A percentile compares a stretch with the other conserved stretches of the same genome.
Conservation (phyloP, 2,888 invertebrate genomes). For the Noctua janthe region DNA sequence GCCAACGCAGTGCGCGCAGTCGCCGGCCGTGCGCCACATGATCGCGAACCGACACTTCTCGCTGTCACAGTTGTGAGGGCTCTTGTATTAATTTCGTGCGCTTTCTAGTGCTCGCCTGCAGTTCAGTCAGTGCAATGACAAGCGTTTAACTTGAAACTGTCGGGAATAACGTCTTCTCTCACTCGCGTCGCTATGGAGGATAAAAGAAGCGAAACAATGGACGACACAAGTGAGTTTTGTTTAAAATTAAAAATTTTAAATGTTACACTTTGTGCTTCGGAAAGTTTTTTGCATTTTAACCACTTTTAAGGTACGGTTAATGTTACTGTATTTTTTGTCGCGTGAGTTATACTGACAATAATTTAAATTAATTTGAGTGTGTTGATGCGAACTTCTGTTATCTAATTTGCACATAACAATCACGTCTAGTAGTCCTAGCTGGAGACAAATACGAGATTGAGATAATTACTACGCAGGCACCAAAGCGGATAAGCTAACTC, state of each 20-base stretch:
- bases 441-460: slow-evolving; percentile 26
- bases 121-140: slow-evolving; percentile 85
- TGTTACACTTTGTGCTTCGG: slow-evolving; percentile 27
- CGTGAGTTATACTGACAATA: not conserved
- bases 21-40: slow-evolving; percentile 74
- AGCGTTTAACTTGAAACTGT: slow-evolving; percentile 74
- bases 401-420: slow-evolving; percentile 28
- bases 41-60: slow-evolving; percentile 80
- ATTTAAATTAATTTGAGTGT: slow-evolving; percentile 18
- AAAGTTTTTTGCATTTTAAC: slow-evolving; percentile 27
- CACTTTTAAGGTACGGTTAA: not conserved
- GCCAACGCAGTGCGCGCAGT: slow-evolving; percentile 78
- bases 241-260: slow-evolving; percentile 55
- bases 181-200: slow-evolving; percentile 68
- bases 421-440: slow-evolving; percentile 15
- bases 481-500: slow-evolving; percentile 46
- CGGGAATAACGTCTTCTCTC: slow-evolving; percentile 65
- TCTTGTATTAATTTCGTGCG: slow-evolving; percentile 81
- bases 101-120: slow-evolving; percentile 81
- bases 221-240: slow-evolving; percentile 77
- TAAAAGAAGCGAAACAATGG: slow-evolving; percentile 73
- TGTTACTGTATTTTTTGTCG: not conserved
- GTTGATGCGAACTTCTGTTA: slow-evolving; percentile 21
- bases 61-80: slow-evolving; percentile 79
- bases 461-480: slow-evolving; percentile 31